These are phyloP conservation scores for Drosophila repletoides DNA, from an alignment of 1,140 invertebrate genomes.

Conservation along the genomic window DNA sequence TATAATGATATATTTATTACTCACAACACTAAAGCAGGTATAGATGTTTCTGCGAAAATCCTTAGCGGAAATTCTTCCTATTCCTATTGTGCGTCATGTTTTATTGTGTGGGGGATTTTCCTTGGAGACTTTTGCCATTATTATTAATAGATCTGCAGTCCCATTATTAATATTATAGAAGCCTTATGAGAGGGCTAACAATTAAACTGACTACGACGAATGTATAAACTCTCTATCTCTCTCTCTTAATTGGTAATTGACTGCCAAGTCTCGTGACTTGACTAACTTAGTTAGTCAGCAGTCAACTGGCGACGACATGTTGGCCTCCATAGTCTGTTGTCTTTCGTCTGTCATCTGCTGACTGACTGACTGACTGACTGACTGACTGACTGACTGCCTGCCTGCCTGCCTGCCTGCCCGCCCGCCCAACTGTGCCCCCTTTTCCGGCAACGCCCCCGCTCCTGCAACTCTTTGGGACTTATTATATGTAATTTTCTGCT, in stretches of 20 bases:
- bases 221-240: background rate
- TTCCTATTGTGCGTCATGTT: background rate
- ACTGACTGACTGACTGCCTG: too few species aligned
- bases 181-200: background rate
- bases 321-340: constrained; percentile 3
- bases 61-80: constrained; percentile 3
- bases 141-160: background rate
- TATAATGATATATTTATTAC: too few species aligned
- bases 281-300: constrained; percentile 27
- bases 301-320: background rate
- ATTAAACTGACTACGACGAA: background rate
- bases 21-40: too few species aligned
- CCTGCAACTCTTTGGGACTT: too few species aligned
- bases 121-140: background rate
- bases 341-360: background rate
- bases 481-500: constrained; percentile 36
- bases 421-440: too few species aligned
- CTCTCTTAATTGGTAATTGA: background rate
- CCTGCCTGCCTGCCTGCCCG: too few species aligned
- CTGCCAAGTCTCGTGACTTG: constrained; percentile 34
- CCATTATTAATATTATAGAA: background rate
- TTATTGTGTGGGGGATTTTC: constrained; percentile 8
- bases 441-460: too few species aligned
- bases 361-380: background rate
- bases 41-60: too few species aligned